phyloP scores from a whole-genome alignment of 2,113 vertebrate species.

The Leucopsar rothschildi region DNA sequence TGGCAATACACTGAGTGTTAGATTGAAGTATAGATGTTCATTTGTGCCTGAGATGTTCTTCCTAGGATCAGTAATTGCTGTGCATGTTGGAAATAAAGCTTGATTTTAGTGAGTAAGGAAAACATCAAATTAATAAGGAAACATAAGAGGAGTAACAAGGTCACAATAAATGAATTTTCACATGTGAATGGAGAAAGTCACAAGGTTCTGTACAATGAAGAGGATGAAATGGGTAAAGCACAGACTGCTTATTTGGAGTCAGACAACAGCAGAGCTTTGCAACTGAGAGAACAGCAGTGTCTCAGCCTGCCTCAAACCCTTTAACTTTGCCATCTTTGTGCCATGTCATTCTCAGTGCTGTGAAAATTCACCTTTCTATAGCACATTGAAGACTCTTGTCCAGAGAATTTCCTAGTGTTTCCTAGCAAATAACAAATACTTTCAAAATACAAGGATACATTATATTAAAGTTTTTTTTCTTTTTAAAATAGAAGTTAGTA shows the following conservation, averaged over 20 bases:
- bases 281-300: not conserved
- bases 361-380: not conserved
- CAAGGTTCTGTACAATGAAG: not conserved
- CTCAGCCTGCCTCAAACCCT: not conserved
- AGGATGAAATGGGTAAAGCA: not conserved
- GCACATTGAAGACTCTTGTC: not conserved
- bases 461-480: not conserved
- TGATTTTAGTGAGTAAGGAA: not conserved
- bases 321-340: not conserved
- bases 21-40: not conserved
- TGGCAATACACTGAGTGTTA: not conserved
- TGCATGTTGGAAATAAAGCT: not conserved
- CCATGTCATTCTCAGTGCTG: not conserved
- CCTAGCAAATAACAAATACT: not conserved
- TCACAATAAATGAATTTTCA: not conserved
- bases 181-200: not conserved
- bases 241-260: not conserved
- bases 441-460: not conserved
- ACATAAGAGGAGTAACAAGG: not conserved
- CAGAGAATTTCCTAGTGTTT: not conserved
- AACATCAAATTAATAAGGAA: not conserved
- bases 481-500: not conserved
- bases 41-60: not conserved
- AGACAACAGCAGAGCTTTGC: not conserved
- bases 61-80: not conserved